A percentile compares a stretch with the other conserved stretches of the same genome.
phyloP scores from a whole-genome alignment of 2,113 vertebrate genomes.

The Myotis brandtii region DNA sequence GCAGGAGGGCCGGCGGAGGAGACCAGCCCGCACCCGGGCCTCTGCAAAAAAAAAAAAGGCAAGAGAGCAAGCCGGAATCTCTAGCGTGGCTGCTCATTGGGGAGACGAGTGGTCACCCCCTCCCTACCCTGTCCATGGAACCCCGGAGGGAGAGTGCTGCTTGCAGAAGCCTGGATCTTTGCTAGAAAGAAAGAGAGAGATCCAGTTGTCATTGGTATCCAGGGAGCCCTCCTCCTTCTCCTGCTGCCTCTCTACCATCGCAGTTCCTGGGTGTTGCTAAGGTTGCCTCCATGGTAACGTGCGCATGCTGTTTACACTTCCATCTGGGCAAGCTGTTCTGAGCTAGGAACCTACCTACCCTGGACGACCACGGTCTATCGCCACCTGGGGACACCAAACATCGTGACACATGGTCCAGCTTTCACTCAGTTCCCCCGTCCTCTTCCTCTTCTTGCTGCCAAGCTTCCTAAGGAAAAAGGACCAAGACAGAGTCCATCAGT shows the following conservation, averaged over 20 bases:
- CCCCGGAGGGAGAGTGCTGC: conserved; percentile 58
- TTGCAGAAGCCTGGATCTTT: conserved; percentile 67
- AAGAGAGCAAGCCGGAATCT: neutral
- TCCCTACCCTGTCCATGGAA: conserved; percentile 41
- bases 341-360: conserved; percentile 82
- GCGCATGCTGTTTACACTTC: conserved; percentile 86
- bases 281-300: conserved; percentile 89
- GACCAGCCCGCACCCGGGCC: conserved; percentile 59
- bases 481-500: neutral
- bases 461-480: conserved; percentile 21
- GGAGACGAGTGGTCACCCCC: conserved; percentile 43
- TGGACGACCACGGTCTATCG: conserved; percentile 52
- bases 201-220: conserved; percentile 84
- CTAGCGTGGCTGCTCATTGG: neutral
- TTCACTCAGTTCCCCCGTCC: conserved; percentile 55
- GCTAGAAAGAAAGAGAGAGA: conserved; percentile 80
- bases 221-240: conserved; percentile 81
- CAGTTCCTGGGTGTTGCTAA: conserved; percentile 83
- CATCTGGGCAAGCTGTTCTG: conserved; percentile 83
- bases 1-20: conserved; percentile 18
- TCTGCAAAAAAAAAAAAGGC: neutral
- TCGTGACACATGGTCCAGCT: conserved; percentile 72
- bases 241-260: conserved; percentile 78
- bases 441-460: conserved; percentile 58
- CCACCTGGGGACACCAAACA: conserved; percentile 72